Base-by-base conservation (phyloP, 2,113 vertebrate genomes). In the Ailuropoda melanoleuca region DNA sequence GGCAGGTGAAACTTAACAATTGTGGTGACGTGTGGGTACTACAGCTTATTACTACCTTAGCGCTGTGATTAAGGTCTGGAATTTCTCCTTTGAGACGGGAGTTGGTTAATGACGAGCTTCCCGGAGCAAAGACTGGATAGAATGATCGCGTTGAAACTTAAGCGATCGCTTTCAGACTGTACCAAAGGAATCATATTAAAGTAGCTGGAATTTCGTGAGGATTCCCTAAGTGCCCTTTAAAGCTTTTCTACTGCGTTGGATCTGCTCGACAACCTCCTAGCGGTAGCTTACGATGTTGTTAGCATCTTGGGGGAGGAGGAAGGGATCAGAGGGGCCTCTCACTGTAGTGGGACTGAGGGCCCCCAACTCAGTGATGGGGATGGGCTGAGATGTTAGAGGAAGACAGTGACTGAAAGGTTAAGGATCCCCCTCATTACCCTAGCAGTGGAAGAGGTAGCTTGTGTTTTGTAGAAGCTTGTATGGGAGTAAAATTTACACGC, bases 331-430 rank as follows among this genome's bases (percentile, higher is more conserved):
- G 26, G 56, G 85, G 34, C 18, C 34, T 50, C 34, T 60, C 8
- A 4, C 11, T 13, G 1, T 39, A 37, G 21, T 39, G 53, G 43
- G 23, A 34, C 46, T 85, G 68, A 24, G 39, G 53, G 29, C 26
- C 12, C 4, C 55, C 12, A 39, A 8, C 43, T 31, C 12, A 1
- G 31, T 9, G 43, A 3, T 75, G 17, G 24, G 23, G 43, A 3
- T 34, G 58, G 43, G 26, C 17, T 18, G 39, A 6, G 43, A 13
- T 17, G 43, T 15, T 13, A 50, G 43, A 37, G 56, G 43, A 77
- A 43, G 8, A 12, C 18, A 1, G 8, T 8, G 17, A 1, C 60
- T 6, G 37, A 26, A 31, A 18, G 66, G 17, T 21, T 2, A 1
- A 29, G 18, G n/a, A 4, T 8, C 8, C 62, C 10, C 29, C 29